These are phyloP conservation scores for Rhingia rostrata DNA, from an alignment of 2,888 invertebrate species.

Conservation along the genomic window DNA sequence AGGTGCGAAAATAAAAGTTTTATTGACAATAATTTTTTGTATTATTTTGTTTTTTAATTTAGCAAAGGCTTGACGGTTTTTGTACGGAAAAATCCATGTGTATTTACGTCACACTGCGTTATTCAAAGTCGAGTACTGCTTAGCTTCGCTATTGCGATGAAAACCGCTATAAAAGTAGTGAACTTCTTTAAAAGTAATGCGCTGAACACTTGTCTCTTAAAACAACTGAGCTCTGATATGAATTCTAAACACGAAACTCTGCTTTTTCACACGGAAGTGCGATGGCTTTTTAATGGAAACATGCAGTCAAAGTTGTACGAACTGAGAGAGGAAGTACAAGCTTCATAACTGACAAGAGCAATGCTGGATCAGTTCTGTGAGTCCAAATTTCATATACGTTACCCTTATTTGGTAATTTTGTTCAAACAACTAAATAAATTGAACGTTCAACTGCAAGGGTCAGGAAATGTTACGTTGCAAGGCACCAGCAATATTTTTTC, in stretches of 20 bases:
- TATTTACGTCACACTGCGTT: neutral
- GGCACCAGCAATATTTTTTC: constrained; percentile 12
- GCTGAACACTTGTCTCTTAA: neutral
- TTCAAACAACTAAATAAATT: constrained; percentile 10
- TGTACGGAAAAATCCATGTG: too few relatives aligned
- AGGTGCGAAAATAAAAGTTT: too few relatives aligned
- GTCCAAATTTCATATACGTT: constrained; percentile 21
- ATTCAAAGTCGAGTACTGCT: neutral
- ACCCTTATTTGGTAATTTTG: constrained; percentile 13
- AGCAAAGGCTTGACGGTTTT: too few relatives aligned
- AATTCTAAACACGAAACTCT: constrained; percentile 16
- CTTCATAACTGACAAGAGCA: constrained; percentile 8
- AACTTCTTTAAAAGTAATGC: neutral
- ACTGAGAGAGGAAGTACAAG: constrained; percentile 18
- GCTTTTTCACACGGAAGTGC: constrained; percentile 15
- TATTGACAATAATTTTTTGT: too few relatives aligned
- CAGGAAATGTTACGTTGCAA: constrained; percentile 11
- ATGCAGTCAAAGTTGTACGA: too few relatives aligned
- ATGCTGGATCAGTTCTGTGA: constrained; percentile 24
- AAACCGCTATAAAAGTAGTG: constrained; percentile 4
- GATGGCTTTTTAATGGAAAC: too few relatives aligned
- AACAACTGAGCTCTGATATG: constrained; percentile 1
- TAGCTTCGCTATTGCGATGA: constrained; percentile 9
- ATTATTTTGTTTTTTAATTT: too few relatives aligned
- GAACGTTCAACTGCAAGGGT: constrained; percentile 20